Conservation (phyloP, 2,113 vertebrate species). For the Balaeniceps rex region DNA sequence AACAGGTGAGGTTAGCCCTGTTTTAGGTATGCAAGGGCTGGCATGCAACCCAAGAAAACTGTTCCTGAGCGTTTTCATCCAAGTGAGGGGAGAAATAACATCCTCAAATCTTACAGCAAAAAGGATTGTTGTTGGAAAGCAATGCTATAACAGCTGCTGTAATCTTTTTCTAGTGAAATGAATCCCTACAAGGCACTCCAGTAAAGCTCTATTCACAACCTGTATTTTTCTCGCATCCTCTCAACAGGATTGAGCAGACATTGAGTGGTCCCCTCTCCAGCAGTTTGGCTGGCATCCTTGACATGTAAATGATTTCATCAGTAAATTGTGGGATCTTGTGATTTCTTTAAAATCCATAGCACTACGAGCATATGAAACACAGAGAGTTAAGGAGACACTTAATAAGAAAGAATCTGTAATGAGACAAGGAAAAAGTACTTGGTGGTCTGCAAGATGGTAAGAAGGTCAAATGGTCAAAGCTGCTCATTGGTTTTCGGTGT, state of each 20-base stretch:
- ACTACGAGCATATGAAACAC: rapidly evolving
- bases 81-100: neutral
- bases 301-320: neutral
- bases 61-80: neutral
- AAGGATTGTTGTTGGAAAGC: neutral
- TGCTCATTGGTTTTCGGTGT: neutral
- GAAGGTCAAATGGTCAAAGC: neutral
- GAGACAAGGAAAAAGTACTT: neutral
- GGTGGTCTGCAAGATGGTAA: neutral
- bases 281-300: neutral
- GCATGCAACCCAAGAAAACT: rapidly evolving
- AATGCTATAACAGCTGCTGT: neutral
- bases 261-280: neutral
- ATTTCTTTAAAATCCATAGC: neutral
- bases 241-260: neutral
- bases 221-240: neutral
- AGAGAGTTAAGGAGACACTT: neutral
- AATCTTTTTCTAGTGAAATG: neutral
- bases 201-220: neutral
- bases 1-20: neutral
- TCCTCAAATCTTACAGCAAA: neutral
- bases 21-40: neutral
- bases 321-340: neutral
- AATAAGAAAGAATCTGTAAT: neutral
- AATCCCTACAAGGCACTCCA: neutral